Conservation (phyloP, 1,140 invertebrate species). For the Drosophila kikkawai region DNA sequence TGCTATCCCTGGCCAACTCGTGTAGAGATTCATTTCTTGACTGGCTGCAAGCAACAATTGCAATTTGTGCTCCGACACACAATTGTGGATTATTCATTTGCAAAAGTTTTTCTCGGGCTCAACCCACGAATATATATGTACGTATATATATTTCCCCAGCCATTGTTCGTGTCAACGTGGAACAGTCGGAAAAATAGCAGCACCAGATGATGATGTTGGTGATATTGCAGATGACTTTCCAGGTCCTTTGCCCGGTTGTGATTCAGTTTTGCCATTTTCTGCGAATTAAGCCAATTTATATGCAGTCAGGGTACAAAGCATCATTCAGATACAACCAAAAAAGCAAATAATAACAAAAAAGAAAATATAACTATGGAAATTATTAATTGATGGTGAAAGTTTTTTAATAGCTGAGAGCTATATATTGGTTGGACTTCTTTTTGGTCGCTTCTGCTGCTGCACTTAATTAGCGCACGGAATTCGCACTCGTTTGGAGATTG, state of each 20-base stretch:
- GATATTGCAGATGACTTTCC: constrained; percentile 41
- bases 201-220: constrained; percentile 42
- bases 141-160: constrained; percentile 17
- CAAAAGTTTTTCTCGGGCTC: constrained; percentile 61
- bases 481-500: constrained; percentile 59
- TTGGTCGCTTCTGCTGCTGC: constrained; percentile 19
- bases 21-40: constrained; percentile 62
- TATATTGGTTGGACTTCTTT: constrained; percentile 1
- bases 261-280: constrained; percentile 69
- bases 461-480: constrained; percentile 76
- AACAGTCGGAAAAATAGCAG: constrained; percentile 14
- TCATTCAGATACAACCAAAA: constrained; percentile 30
- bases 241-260: constrained; percentile 35
- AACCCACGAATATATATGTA: constrained; percentile 31
- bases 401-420: constrained; percentile 54
- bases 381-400: constrained; percentile 65
- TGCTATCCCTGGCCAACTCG: constrained; percentile 14
- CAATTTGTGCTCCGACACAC: constrained; percentile 74
- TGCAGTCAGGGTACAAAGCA: constrained; percentile 46
- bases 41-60: constrained; percentile 75
- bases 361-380: constrained; percentile 57
- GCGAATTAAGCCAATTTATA: constrained; percentile 82
- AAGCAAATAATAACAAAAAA: constrained; percentile 10
- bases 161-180: constrained; percentile 53
- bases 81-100: constrained; percentile 79